Conservation (phyloP, 2,797 vertebrate genomes). For the Gouania willdenowi region DNA sequence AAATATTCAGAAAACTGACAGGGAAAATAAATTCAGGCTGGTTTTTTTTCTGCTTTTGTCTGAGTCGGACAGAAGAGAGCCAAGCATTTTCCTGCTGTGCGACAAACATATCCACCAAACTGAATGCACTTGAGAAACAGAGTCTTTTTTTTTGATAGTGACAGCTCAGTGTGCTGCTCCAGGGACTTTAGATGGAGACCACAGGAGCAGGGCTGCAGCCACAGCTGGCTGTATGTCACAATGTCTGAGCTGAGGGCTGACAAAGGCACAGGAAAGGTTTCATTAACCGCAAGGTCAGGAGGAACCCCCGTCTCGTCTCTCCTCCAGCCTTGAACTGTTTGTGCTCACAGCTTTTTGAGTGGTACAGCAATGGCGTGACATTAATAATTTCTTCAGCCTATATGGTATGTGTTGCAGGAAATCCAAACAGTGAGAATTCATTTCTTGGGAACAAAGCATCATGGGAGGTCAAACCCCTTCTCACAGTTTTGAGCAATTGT, state of each 20-base stretch:
- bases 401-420: not conserved
- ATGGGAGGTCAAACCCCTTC: too few species aligned
- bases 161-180: slow-evolving; percentile 59
- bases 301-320: slow-evolving; percentile 41
- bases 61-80: too few species aligned
- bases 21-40: too few species aligned
- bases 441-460: too few species aligned
- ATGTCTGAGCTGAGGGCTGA: slow-evolving; percentile 66
- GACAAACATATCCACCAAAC: slow-evolving; percentile 52
- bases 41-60: slow-evolving; percentile 17
- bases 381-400: slow-evolving; percentile 25
- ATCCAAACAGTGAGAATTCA: too few species aligned
- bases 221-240: slow-evolving; percentile 42
- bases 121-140: slow-evolving; percentile 38
- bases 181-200: slow-evolving; percentile 37
- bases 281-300: slow-evolving; percentile 70
- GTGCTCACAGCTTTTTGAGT: slow-evolving; percentile 17
- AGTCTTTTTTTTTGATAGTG: slow-evolving; percentile 41
- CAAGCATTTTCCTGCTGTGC: slow-evolving; percentile 43
- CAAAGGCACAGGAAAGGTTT: slow-evolving; percentile 75
- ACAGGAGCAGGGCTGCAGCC: slow-evolving; percentile 44
- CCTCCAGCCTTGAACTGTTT: slow-evolving; percentile 24
- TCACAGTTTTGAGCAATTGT: too few species aligned
- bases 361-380: slow-evolving; percentile 23
- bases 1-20: not conserved